Evolutionary conservation across 1,140 invertebrate species (phyloP).

Genomic region (Nomia melanderi): DNA sequence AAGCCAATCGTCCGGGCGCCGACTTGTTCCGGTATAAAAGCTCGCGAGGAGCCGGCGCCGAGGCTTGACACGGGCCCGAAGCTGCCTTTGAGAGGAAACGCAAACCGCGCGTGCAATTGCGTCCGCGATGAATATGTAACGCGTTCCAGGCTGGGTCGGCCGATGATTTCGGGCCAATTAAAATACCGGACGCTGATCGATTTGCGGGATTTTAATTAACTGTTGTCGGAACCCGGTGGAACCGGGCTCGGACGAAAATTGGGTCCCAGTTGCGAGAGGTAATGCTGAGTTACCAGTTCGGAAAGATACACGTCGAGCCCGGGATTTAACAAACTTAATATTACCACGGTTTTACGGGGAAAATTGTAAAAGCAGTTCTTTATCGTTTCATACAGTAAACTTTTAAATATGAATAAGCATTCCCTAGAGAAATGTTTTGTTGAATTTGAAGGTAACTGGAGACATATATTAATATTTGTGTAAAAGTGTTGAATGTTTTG

Average conservation of each 20-base stretch:
- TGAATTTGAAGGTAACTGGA: too few species aligned
- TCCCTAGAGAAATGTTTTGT: too few species aligned
- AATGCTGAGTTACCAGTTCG: too few species aligned
- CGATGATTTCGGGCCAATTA: slow-evolving; percentile 12
- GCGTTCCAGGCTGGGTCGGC: not conserved
- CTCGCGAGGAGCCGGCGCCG: slow-evolving; percentile 15
- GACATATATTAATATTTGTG: too few species aligned
- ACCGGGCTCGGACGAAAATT: not conserved
- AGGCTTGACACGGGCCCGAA: slow-evolving; percentile 27
- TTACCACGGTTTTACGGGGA: too few species aligned
- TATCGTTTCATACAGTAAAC: too few species aligned
- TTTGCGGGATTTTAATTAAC: slow-evolving; percentile 35
- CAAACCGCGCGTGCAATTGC: slow-evolving; percentile 1
- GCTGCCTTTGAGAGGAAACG: slow-evolving; percentile 45
- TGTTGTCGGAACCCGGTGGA: not conserved
- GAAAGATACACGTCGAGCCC: too few species aligned
- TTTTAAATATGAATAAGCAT: too few species aligned
- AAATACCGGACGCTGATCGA: slow-evolving; percentile 19
- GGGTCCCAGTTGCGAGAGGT: not conserved
- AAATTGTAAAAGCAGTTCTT: too few species aligned
- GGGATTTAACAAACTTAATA: too few species aligned
- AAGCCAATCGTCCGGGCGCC: slow-evolving; percentile 43
- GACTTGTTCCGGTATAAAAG: slow-evolving; percentile 31
- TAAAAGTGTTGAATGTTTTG: too few species aligned
- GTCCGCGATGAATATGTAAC: slow-evolving; percentile 41